Conservation (phyloP, 2,888 invertebrate genomes). For the Lepidonotus clava region DNA sequence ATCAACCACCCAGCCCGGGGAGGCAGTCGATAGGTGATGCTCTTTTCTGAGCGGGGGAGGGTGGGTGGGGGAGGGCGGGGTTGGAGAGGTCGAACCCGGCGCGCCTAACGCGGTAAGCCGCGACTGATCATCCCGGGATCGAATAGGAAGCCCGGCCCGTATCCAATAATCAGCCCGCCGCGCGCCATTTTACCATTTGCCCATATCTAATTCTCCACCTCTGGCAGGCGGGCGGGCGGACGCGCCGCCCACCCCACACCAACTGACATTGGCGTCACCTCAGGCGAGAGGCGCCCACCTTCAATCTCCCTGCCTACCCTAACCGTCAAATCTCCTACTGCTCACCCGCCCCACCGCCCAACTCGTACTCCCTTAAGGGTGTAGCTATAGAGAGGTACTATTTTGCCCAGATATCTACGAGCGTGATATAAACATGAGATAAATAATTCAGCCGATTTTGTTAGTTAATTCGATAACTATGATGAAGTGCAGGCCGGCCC, state of each 20-base stretch:
- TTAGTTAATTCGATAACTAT: slow-evolving; percentile 33
- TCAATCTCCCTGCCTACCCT: not conserved
- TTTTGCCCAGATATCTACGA: not conserved
- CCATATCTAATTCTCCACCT: slow-evolving; percentile 48
- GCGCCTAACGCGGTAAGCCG: slow-evolving; percentile 35
- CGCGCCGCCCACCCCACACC: slow-evolving; percentile 2
- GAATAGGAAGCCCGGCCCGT: slow-evolving; percentile 38
- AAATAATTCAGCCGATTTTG: slow-evolving; percentile 41
- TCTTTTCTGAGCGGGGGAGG: too few relatives aligned
- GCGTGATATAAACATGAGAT: slow-evolving; percentile 36
- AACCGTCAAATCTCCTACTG: not conserved
- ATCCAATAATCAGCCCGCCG: slow-evolving; percentile 41
- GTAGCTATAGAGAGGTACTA: not conserved
- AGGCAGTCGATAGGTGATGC: not conserved
- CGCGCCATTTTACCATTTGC: slow-evolving; percentile 45
- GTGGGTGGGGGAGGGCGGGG: not conserved
- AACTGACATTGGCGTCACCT: not conserved
- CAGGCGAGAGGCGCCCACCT: not conserved
- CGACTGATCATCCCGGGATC: slow-evolving; percentile 50
- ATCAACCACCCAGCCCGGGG: not conserved
- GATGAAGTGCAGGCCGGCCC: slow-evolving; percentile 38
- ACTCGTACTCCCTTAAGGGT: not conserved
- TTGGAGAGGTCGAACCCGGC: not conserved
- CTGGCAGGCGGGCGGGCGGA: not conserved
- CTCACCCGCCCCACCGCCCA: not conserved